Base-by-base conservation (phyloP, 2,888 invertebrate genomes). In the Lamproptera curius region DNA sequence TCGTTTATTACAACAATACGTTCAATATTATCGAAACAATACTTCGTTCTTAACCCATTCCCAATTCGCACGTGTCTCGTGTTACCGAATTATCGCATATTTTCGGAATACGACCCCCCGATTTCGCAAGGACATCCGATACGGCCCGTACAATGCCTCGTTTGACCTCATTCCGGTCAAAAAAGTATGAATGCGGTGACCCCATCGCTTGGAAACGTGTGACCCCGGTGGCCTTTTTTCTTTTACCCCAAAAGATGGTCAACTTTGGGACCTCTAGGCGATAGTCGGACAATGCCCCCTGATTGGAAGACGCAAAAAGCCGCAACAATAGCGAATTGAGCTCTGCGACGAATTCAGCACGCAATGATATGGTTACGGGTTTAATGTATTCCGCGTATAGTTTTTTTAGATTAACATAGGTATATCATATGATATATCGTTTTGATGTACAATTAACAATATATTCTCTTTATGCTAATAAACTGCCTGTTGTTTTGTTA, bases 11-110 rank as follows among this genome's bases (percentile, higher is more conserved):
- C n/a, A n/a, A n/a, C n/a, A n/a, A n/a, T n/a, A n/a, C n/a, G n/a
- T n/a, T n/a, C n/a, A n/a, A n/a, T n/a, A n/a, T n/a, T n/a, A n/a
- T n/a, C n/a, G n/a, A n/a, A n/a, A n/a, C n/a, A n/a, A n/a, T n/a
- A n/a, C n/a, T n/a, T n/a, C n/a, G n/a, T n/a, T n/a, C n/a, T n/a
- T n/a, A n/a, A n/a, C n/a, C n/a, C n/a, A n/a, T n/a, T n/a, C 85
- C 64, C 51, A 53, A 77, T 81, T 84, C 81, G 74, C 85, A 85
- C 84, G 69, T 57, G 59, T 79, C 78, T 86, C 73, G 31, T 38
- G 64, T 86, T 76, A 63, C 85, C 41, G 61, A 67, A 67, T 64
- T 67, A 72, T 72, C 64, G 65, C 73, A 70, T 62, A 71, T 70
- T 76, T 72, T 63, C 63, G 72, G 72, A 77, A 69, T 62, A 46